These are phyloP conservation scores for Bos indicus DNA, from an alignment of 2,113 vertebrate species.

Conservation along the genomic window DNA sequence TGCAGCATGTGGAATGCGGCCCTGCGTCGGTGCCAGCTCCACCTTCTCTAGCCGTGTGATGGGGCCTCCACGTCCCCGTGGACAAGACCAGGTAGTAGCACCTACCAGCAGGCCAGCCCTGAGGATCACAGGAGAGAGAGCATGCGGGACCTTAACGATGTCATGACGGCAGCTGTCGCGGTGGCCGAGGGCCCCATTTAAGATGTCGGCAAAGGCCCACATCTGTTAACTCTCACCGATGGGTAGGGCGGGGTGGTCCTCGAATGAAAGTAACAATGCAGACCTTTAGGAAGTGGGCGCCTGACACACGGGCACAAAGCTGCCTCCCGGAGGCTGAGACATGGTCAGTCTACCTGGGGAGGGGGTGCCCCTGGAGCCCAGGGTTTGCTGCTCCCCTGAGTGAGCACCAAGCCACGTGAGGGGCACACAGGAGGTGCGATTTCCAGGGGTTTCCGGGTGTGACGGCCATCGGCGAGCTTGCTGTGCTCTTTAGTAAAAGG, in stretches of 20 bases:
- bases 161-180: fast-evolving
- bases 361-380: background rate
- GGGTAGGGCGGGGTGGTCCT: background rate
- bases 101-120: background rate
- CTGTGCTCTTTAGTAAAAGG: background rate
- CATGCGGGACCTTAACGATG: fast-evolving
- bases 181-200: fast-evolving
- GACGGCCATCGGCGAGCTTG: fast-evolving
- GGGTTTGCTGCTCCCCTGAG: background rate
- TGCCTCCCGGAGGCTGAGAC: background rate
- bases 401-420: fast-evolving
- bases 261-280: background rate
- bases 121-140: background rate
- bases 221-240: background rate
- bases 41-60: background rate
- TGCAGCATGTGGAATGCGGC: fast-evolving
- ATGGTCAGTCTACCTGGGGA: background rate
- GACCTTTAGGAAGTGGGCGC: background rate
- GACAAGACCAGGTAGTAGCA: fast-evolving
- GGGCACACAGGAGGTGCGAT: background rate
- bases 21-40: background rate
- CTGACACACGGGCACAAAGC: background rate
- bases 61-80: background rate
- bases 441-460: background rate
- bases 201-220: fast-evolving